Base-by-base conservation (phyloP, 1,140 invertebrate genomes). In the Druon quercuslanigerum region DNA sequence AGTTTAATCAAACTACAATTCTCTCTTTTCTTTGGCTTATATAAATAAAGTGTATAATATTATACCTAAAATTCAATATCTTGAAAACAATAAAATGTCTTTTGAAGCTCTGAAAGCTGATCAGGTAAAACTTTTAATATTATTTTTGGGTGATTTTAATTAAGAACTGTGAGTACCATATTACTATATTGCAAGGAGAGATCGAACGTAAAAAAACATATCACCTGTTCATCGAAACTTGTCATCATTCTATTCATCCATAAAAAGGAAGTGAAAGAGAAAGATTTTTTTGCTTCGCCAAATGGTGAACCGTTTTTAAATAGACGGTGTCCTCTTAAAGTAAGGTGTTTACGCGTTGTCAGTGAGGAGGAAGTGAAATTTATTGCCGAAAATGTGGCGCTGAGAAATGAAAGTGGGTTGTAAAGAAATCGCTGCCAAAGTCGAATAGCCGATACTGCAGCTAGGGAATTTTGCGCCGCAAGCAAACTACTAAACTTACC, bases 401-500 rank as follows among this genome's bases (percentile, higher is more conserved):
- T 40, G 33, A 66, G 60, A 66, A 66, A 66, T 66, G 60, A 66
- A 66, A 66, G 60, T 66, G 60, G 60, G 60, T 66, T 66, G 46
- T 66, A 66, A 66, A 66, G 60, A 66, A 66, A 66, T 66, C 60
- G 33, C 60, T 40, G 60, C 60, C 33, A n/a, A 66, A 66, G 25
- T 66, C 60, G 25, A 66, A 66, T 66, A 66, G 40, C 60, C 60
- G 60, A 66, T 66, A 66, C 60, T 66, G 60, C 16, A 40, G 40
- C 60, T 33, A 66, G 60, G 60, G 60, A 66, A 66, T 66, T 66
- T 33, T 66, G n/a, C 16, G 60, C 60, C 60, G 60, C 60, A 40
- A 66, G 60, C 60, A 13, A 66, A 66, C 60, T 60, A 60, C 57
- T 66, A 66, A 66, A 66, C 20, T 66, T 66, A 66, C 60, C 25